Base-by-base conservation (phyloP, 1,140 invertebrate species). In the Bicyclus anynana region DNA sequence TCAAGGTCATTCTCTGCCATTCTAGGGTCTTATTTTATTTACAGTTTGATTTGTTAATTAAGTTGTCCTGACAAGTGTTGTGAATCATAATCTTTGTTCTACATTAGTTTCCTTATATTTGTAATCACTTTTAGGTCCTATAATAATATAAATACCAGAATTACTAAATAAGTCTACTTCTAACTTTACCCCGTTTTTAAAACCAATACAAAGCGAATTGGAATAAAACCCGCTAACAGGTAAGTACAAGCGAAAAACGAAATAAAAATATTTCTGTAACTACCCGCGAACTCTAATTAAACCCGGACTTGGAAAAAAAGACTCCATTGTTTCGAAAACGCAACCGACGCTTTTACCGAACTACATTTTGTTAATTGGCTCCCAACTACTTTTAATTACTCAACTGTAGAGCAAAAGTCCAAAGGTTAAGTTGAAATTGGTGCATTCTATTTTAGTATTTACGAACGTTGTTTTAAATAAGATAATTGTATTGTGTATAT, bases 281-380 rank as follows among this genome's bases (percentile, higher is more conserved):
- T 67, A 60, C 55, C 67, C 57, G 63, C 67, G 67, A 77, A 74
- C 69, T 70, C 75, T 80, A 81, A 85, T 85, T 85, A 83, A 77
- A 66, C 52, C 51, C 52, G 58, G 60, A 72, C 68, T 79, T 59
- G 66, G 73, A 75, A 77, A 76, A 71, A 72, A 74, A 65, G 58
- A 59, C 55, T 69, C 71, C 71, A 80, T 80, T 85, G 82, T 85
- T 78, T 74, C 66, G 69, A 76, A 71, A 69, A 69, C 65, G 63
- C 66, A 72, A 61, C n/a, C n/a, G n/a, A n/a, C 67, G 54, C 57
- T 62, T 67, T 65, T 59, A 72, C 67, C 65, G 66, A 76, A 74
- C 67, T 74, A 81, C 78, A 82, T 79, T 85, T 80, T 65, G 79
- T 83, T 83, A 85, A 83, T 85, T 85, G 80, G 72, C 71, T 68